Conservation (phyloP, 2,113 vertebrate species). For the mouse (Mus musculus) region DNA sequence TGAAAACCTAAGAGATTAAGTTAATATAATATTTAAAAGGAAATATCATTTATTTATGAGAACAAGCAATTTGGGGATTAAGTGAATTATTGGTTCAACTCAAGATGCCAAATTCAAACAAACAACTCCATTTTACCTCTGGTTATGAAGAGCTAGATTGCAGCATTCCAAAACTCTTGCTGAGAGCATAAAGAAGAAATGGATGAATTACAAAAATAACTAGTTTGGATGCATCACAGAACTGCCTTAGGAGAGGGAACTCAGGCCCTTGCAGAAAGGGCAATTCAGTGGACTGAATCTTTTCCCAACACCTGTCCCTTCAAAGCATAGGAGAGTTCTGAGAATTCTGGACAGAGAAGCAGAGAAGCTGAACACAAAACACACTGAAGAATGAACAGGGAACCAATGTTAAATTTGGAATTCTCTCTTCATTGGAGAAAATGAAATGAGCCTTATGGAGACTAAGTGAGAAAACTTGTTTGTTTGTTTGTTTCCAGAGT, state of each 20-base stretch:
- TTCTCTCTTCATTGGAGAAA: background rate
- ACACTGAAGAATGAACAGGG: background rate
- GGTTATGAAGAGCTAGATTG: background rate
- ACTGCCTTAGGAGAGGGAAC: background rate
- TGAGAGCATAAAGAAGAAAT: background rate
- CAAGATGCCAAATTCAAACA: background rate
- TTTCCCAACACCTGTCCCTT: no score
- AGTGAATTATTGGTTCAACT: constrained; percentile 36
- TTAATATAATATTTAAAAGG: background rate
- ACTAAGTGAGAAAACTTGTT: background rate
- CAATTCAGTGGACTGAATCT: background rate
- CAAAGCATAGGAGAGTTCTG: background rate
- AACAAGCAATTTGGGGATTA: constrained; percentile 15
- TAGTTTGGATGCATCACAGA: background rate
- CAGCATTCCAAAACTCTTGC: background rate
- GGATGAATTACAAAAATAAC: background rate
- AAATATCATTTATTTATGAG: constrained; percentile 38
- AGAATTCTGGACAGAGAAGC: background rate
- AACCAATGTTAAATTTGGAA: background rate
- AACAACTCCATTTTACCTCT: background rate
- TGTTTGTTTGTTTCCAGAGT: no score
- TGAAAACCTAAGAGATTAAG: background rate
- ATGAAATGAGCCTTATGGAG: background rate
- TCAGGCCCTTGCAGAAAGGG: background rate
- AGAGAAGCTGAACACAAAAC: background rate